Percentiles rank a stretch among this genome's conserved stretches.
Evolutionary conservation across 2,888 invertebrate genomes (phyloP).

Genomic region (Himalopsyche japonica): DNA sequence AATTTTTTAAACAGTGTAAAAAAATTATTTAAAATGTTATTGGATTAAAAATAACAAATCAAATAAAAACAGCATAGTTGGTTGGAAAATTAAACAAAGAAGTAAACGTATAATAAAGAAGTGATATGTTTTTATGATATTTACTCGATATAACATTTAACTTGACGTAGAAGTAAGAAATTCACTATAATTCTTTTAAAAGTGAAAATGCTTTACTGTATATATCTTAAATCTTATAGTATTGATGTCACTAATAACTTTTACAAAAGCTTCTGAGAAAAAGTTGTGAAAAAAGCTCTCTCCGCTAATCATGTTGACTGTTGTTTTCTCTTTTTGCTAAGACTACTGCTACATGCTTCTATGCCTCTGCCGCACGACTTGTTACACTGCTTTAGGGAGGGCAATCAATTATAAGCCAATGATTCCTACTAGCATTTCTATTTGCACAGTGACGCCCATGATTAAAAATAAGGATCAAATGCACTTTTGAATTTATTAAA

Average conservation of each 20-base stretch:
- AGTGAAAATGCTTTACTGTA: not conserved
- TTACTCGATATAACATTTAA: too few species aligned
- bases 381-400: conserved; percentile 6
- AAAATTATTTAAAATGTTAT: too few species aligned
- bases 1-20: too few species aligned
- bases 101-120: too few species aligned
- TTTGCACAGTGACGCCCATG: not conserved
- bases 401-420: conserved; percentile 35
- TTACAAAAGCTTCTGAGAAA: not conserved
- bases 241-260: not conserved
- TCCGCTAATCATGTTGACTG: conserved; percentile 24
- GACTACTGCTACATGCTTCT: not conserved
- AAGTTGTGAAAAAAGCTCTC: conserved; percentile 6
- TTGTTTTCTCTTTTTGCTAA: conserved; percentile 15
- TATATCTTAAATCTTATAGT: not conserved
- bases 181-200: not conserved
- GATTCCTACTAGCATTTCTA: conserved; percentile 9
- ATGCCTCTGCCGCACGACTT: not conserved
- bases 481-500: too few species aligned
- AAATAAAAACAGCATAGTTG: too few species aligned
- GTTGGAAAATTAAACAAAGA: too few species aligned
- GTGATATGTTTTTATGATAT: too few species aligned
- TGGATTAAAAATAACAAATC: too few species aligned
- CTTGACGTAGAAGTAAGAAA: too few species aligned
- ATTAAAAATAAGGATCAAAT: too few species aligned